Evolutionary conservation across 2,113 vertebrate species (phyloP).

Genomic region (Daubentonia madagascariensis): DNA sequence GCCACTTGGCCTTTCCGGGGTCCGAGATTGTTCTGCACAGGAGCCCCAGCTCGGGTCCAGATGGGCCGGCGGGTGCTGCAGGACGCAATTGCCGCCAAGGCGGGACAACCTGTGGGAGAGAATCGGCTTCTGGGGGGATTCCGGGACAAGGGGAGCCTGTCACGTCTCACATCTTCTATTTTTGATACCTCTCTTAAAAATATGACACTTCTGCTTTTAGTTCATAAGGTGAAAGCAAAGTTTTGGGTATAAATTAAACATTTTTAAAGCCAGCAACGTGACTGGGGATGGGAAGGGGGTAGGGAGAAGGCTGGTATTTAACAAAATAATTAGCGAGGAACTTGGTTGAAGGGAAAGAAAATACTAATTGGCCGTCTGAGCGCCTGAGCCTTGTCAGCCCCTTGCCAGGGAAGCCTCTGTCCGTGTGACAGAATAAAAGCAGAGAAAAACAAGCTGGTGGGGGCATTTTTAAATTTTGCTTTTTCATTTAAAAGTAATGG

Average conservation of each 20-base stretch:
- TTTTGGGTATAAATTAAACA: not conserved
- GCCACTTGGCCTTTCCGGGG: not conserved
- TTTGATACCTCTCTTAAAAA: not conserved
- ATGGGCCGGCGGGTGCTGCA: not conserved
- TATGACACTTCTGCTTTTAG: not conserved
- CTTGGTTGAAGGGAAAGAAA: too few relatives aligned
- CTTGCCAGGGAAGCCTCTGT: not conserved
- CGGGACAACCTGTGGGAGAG: not conserved
- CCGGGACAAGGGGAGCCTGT: not conserved
- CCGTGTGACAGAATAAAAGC: not conserved
- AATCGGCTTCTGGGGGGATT: rapidly evolving
- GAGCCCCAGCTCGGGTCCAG: not conserved
- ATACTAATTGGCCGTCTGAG: not conserved
- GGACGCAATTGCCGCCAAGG: not conserved
- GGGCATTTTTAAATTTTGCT: not conserved
- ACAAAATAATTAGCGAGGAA: not conserved
- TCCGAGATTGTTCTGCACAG: not conserved
- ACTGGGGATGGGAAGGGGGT: rapidly evolving
- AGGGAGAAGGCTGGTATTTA: not conserved
- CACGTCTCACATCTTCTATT: rapidly evolving
- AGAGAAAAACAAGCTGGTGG: not conserved
- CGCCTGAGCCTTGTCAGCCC: not conserved
- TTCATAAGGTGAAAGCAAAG: not conserved
- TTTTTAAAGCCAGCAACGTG: not conserved
- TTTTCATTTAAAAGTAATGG: not conserved